Conservation (phyloP, 2,797 vertebrate species). For the Dicrostonyx torquatus region DNA sequence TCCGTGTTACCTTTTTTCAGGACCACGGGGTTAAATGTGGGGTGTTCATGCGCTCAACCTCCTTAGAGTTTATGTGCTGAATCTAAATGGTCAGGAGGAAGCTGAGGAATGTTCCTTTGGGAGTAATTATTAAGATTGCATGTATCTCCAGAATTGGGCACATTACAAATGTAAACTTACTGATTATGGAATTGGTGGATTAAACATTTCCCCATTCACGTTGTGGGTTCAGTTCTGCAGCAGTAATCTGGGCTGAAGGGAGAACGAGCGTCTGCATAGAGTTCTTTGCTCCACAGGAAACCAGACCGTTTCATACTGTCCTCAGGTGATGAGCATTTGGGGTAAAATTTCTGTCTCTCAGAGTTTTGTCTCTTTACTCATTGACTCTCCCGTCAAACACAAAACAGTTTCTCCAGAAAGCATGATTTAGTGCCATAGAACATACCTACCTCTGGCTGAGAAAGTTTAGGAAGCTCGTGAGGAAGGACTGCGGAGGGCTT, state of each 20-base stretch:
- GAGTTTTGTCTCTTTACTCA: slow-evolving; percentile 7
- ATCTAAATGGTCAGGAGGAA: not conserved
- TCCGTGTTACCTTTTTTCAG: not conserved
- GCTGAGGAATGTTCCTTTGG: not conserved
- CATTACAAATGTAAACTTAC: not conserved
- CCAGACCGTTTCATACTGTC: not conserved
- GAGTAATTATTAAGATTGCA: not conserved
- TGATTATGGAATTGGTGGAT: not conserved
- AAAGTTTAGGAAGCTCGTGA: not conserved
- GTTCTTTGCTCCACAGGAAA: not conserved
- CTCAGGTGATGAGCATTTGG: not conserved
- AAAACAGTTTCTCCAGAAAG: not conserved
- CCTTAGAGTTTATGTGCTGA: not conserved
- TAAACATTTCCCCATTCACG: not conserved
- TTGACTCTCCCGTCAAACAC: not conserved
- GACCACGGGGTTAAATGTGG: not conserved
- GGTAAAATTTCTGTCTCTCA: slow-evolving; percentile 13
- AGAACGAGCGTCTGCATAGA: not conserved
- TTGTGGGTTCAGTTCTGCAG: not conserved
- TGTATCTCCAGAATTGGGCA: not conserved
- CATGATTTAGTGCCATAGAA: not conserved
- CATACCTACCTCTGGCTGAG: not conserved
- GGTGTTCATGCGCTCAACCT: not conserved
- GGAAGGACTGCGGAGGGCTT: not conserved
- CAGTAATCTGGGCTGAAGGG: not conserved